Percentiles rank a stretch among this genome's conserved stretches.
These are phyloP conservation scores for Cryptops parisi DNA, from an alignment of 2,888 invertebrate species.

Conservation along the genomic window DNA sequence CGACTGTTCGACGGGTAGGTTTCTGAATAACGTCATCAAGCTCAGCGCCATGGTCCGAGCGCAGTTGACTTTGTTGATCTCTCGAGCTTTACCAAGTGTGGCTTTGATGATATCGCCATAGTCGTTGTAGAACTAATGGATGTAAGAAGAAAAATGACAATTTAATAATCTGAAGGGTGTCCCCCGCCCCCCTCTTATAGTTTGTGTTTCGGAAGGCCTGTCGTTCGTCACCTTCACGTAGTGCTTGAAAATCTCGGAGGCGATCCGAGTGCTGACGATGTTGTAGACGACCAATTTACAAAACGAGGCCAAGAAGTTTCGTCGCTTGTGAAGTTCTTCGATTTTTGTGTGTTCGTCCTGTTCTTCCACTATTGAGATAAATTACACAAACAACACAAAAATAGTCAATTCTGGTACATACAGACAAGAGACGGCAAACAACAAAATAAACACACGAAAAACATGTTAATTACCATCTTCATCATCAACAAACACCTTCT, in stretches of 20 bases:
- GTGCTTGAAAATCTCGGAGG: conserved; percentile 90
- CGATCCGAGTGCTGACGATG: conserved; percentile 79
- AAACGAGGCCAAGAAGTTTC: conserved; percentile 91
- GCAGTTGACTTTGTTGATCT: conserved; percentile 93
- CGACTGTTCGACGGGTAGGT: conserved; percentile 39
- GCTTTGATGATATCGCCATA: conserved; percentile 53
- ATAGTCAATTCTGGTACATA: neutral
- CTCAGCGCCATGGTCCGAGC: conserved; percentile 87
- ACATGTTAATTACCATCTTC: conserved; percentile 62
- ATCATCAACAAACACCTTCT: conserved; percentile 82
- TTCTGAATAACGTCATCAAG: conserved; percentile 72
- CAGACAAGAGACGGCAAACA: too few species aligned
- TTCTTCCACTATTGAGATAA: conserved; percentile 46
- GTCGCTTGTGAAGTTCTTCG: conserved; percentile 87
- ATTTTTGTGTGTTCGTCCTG: conserved; percentile 91
- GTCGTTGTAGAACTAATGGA: conserved; percentile 25
- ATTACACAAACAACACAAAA: neutral
- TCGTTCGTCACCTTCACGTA: conserved; percentile 85
- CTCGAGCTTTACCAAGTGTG: conserved; percentile 88
- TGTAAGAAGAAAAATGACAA: conserved; percentile 7
- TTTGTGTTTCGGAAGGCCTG: too few species aligned
- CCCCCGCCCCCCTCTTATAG: too few species aligned
- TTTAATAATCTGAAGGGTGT: neutral
- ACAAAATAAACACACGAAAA: conserved; percentile 1
- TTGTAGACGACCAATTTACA: conserved; percentile 98